Conservation (phyloP, 2,797 vertebrate species). For the Urocyon cinereoargenteus region DNA sequence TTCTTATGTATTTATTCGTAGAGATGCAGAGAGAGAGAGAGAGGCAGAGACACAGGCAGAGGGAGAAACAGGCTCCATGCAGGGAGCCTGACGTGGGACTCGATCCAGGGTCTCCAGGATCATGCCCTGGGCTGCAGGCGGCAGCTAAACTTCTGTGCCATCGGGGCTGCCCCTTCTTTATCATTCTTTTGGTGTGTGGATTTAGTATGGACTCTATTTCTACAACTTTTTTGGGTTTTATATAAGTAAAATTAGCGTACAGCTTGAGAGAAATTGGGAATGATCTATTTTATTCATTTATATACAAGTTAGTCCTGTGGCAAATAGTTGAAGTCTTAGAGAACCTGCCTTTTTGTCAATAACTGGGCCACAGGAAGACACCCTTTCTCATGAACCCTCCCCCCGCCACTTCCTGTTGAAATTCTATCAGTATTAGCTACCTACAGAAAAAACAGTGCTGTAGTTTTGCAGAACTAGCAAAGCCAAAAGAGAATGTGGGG, state of each 20-base stretch:
- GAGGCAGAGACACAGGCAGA: too few species aligned
- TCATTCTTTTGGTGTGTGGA: neutral
- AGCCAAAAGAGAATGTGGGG: constrained; percentile 4
- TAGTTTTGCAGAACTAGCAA: constrained; percentile 33
- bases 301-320: neutral
- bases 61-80: too few species aligned
- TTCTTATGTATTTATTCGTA: too few species aligned
- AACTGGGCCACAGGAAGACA: constrained; percentile 68
- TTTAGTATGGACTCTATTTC: constrained; percentile 15
- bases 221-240: constrained; percentile 1
- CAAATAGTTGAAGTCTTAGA: neutral
- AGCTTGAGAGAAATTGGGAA: constrained; percentile 7
- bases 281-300: constrained; percentile 21
- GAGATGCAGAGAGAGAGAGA: too few species aligned
- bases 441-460: neutral
- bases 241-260: neutral
- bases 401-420: constrained; percentile 72
- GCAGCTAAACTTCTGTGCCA: too few species aligned
- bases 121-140: too few species aligned
- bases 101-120: too few species aligned
- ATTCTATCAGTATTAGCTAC: constrained; percentile 3
- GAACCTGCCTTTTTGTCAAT: constrained; percentile 66
- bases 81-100: too few species aligned
- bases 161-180: neutral
- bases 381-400: neutral